Evolutionary conservation across 2,888 invertebrate species (phyloP), one percentile per base, ranked within the genome.

Genomic region (Allolobophora icterica): DNA sequence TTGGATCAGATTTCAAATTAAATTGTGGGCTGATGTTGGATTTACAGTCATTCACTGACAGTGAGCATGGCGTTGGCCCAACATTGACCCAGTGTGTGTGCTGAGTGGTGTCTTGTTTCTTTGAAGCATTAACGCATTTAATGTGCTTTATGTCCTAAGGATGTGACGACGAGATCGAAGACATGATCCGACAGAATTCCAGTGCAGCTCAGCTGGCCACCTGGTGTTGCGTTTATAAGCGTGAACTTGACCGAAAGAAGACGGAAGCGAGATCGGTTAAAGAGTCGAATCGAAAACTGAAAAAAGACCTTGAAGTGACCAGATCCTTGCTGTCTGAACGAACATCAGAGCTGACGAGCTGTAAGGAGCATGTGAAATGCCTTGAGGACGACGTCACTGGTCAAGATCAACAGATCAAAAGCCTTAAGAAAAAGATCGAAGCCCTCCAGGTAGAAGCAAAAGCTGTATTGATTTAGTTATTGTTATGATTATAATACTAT

Each of bases 171-270:
- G 94, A 94, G 52, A 93, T 93, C 0, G 92, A 93, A 30, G 93
- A 94, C 19, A 93, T 94, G 38, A 92, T 95, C 33, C 83, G 92
- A 15, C 93, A 93, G 89, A 93, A 93, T 19, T 93, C 93, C 21
- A 93, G 93, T 42, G 91, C 92, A 0, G 93, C 93, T 87, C 93
- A 94, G 91, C 91, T 95, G 34, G 93, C 94, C 2, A 93, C 93
- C 35, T 94, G 94, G 91, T 93, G 94, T 38, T 93, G 93, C 33
- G 94, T 95, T 17, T 91, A 94, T 40, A 94, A 94, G 91, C 92
- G 94, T 24, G 95, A 95, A 92, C 94, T 94, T 52, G 93, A 94
- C 91, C 93, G 94, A 91, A 92, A 94, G 19, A 93, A 94, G 91
- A 89, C 91, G 24, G 94, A 94, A 38, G 94, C 94, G 91, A 93